Conservation (phyloP, 2,113 vertebrate species). For the Genyomyrus donnyi region DNA sequence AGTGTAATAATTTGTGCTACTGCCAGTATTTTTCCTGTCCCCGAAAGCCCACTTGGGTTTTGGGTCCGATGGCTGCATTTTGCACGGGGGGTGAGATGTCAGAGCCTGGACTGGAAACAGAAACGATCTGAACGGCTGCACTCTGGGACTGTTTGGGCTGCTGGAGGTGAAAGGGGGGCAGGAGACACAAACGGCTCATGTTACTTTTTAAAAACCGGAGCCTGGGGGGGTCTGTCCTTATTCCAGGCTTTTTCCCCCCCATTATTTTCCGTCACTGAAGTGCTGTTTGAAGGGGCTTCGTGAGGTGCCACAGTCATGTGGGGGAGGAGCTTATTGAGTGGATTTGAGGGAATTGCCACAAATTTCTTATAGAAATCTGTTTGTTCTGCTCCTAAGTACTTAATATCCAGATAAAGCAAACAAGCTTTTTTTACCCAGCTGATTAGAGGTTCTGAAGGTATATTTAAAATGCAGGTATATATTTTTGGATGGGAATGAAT, state of each 20-base stretch:
- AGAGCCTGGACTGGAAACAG: neutral
- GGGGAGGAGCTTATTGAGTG: neutral
- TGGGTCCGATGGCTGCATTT: neutral
- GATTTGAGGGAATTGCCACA: neutral
- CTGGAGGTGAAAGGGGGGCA: neutral
- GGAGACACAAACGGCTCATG: neutral
- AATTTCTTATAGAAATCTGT: neutral
- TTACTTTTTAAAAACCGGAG: neutral
- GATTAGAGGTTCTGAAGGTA: neutral
- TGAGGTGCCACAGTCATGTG: neutral
- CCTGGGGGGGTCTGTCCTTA: neutral
- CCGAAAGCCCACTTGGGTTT: neutral
- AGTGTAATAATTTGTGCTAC: neutral
- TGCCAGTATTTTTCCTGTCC: conserved; percentile 1
- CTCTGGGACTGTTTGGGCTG: neutral
- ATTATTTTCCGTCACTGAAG: neutral
- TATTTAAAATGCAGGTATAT: neutral
- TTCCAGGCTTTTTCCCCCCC: neutral
- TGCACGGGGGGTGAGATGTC: neutral
- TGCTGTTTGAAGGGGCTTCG: neutral
- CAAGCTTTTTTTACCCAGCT: neutral
- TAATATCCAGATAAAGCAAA: neutral
- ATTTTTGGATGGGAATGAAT: neutral
- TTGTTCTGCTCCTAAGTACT: neutral
- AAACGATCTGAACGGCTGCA: neutral